Evolutionary conservation across 2,797 vertebrate species (phyloP).

Genomic region (Spatula clypeata): DNA sequence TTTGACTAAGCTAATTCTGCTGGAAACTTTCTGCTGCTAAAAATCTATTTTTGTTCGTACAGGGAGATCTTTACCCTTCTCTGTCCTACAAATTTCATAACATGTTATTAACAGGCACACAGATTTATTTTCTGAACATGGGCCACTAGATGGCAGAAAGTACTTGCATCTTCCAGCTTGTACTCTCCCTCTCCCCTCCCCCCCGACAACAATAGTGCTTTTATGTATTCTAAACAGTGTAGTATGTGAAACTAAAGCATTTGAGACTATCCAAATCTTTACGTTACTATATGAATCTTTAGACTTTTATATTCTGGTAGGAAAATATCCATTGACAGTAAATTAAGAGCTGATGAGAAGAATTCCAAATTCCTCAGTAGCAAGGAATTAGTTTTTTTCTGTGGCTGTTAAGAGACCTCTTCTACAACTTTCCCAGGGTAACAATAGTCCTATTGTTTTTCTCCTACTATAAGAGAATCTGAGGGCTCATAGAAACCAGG

Average conservation of each 20-base stretch:
- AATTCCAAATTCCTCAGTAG: not conserved
- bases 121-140: not conserved
- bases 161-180: not conserved
- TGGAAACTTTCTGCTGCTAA: not conserved
- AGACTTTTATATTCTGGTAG: not conserved
- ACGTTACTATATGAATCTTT: not conserved
- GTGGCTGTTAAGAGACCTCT: not conserved
- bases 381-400: not conserved
- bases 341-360: not conserved
- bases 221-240: not conserved
- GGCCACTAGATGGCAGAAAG: conserved; percentile 71
- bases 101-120: rapidly evolving
- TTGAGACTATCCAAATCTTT: not conserved
- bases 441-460: conserved; percentile 12
- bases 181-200: not conserved
- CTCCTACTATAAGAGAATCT: not conserved
- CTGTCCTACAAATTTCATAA: not conserved
- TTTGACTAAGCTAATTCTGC: not conserved
- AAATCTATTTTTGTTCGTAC: not conserved
- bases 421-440: not conserved
- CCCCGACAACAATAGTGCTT: not conserved
- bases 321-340: not conserved
- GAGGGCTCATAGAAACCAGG: not conserved
- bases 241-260: not conserved
- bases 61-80: not conserved